Percentiles rank a stretch among this genome's conserved stretches.
phyloP scores from a whole-genome alignment of 2,888 invertebrate species.

The Drosophila nigricruria region DNA sequence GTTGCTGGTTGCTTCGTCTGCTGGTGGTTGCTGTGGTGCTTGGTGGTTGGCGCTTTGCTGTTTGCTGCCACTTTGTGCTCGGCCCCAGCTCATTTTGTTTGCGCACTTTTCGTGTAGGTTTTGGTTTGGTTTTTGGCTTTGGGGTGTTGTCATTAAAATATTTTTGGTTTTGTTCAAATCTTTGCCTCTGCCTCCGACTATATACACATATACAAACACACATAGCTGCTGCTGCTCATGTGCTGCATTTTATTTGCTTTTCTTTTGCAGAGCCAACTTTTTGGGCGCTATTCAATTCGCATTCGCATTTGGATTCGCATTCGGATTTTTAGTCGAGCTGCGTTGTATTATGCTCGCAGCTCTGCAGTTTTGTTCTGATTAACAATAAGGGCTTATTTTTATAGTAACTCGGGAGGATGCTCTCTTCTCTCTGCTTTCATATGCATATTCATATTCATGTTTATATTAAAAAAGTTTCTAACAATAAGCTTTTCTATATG shows the following conservation, averaged over 20 bases:
- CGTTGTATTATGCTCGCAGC: conserved; percentile 61
- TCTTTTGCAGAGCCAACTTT: conserved; percentile 52
- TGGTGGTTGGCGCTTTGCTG: conserved; percentile 54
- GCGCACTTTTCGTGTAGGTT: conserved; percentile 60
- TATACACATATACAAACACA: neutral
- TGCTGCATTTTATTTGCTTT: conserved; percentile 47
- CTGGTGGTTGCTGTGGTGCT: conserved; percentile 33
- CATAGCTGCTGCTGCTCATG: conserved; percentile 9
- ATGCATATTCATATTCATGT: conserved; percentile 62
- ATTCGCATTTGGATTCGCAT: conserved; percentile 33
- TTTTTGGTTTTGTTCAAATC: conserved; percentile 77
- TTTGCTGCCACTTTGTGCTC: conserved; percentile 29
- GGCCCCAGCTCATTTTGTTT: conserved; percentile 65
- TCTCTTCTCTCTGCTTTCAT: neutral
- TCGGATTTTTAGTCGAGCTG: conserved; percentile 46
- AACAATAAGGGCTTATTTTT: conserved; percentile 70
- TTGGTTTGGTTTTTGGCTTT: conserved; percentile 45
- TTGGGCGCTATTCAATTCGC: conserved; percentile 59
- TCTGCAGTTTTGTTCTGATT: conserved; percentile 62
- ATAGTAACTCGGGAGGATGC: conserved; percentile 31
- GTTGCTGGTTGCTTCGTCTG: conserved; percentile 13
- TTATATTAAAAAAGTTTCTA: conserved; percentile 79
- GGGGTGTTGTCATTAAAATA: conserved; percentile 76
- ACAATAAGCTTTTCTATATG: conserved; percentile 73
- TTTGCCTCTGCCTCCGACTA: conserved; percentile 32